Base-by-base conservation (phyloP, 1,140 invertebrate genomes). In the Phenacoccus solenopsis region DNA sequence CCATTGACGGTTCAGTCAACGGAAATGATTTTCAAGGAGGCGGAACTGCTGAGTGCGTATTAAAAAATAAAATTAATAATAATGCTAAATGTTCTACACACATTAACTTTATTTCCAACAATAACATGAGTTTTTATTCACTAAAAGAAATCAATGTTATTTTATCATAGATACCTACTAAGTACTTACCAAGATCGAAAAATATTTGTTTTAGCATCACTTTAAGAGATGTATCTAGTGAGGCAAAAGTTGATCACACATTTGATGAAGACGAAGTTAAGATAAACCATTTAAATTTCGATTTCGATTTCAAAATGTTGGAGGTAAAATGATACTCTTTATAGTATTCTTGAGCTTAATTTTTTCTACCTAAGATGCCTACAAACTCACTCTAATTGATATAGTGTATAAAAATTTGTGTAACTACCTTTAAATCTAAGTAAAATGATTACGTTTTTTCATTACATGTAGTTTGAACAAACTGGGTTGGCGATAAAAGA, bases 241-340 rank as follows among this genome's bases (percentile, higher is more conserved):
- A 64, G 25, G 20, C 59, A 4, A 64, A 27, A 64, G 25, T 64
- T 5, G 25, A 64, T 22, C 59, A 64, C 16, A 64, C 59, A 3
- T 64, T 64, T 24, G 10, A 64, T 9, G 59, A 64, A 3, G 59
- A 64, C 12, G 59, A 64, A 64, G 22, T 27, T 64, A 3, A 27
- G 25, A 64, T 64, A 2, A 27, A 64, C 9, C 22, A 64, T 24
- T 64, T 64, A 16, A 20, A 64, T 24, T 64, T 64, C 25, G 59
- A 64, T 24, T 64, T 64, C 25, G 20, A 64, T 24, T 64, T 64
- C 59, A 64, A 64, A 64, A 64, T 64, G 59, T 64, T 64, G 16
- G 59, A 64, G 59, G 59, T 64, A 10, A 4, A n/a, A 16, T 20
- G 5, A 59, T 7, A 32, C n/a, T n/a, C n/a, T n/a, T n/a, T n/a